Evolutionary conservation across 2,113 vertebrate species (phyloP).

Genomic region (Tringa solitaria): DNA sequence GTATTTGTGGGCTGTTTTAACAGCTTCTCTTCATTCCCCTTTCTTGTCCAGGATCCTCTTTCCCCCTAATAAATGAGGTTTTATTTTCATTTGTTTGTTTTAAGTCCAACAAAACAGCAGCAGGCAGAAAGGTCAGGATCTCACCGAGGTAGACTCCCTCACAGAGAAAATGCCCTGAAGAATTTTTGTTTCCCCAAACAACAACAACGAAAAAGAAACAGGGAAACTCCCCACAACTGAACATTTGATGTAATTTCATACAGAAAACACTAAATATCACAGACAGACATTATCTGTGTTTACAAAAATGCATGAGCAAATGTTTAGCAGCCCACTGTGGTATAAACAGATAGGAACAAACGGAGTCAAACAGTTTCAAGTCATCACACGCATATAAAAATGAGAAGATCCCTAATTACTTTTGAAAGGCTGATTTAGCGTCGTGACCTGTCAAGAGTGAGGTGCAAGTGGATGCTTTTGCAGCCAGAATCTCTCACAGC

Average conservation of each 20-base stretch:
- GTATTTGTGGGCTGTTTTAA: not conserved
- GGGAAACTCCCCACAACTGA: not conserved
- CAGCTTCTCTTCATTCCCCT: not conserved
- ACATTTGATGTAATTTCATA: not conserved
- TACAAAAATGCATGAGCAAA: not conserved
- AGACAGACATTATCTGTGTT: not conserved
- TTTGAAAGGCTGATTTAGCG: not conserved
- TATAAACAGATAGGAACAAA: not conserved
- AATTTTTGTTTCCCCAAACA: not conserved
- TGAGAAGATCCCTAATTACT: not conserved
- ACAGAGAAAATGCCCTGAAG: not conserved
- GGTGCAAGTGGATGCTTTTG: not conserved
- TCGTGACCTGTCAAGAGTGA: not conserved
- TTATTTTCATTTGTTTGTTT: not conserved
- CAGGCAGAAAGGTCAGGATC: not conserved
- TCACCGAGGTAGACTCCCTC: not conserved
- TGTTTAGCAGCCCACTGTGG: not conserved
- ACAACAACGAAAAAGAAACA: not conserved
- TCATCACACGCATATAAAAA: not conserved
- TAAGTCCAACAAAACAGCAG: not conserved
- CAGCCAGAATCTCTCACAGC: not conserved
- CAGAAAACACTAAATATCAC: not conserved
- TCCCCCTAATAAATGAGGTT: not conserved
- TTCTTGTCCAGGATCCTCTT: not conserved
- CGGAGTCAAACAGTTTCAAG: not conserved